Base-by-base conservation (phyloP, 2,113 vertebrate genomes). In the Caretta caretta region DNA sequence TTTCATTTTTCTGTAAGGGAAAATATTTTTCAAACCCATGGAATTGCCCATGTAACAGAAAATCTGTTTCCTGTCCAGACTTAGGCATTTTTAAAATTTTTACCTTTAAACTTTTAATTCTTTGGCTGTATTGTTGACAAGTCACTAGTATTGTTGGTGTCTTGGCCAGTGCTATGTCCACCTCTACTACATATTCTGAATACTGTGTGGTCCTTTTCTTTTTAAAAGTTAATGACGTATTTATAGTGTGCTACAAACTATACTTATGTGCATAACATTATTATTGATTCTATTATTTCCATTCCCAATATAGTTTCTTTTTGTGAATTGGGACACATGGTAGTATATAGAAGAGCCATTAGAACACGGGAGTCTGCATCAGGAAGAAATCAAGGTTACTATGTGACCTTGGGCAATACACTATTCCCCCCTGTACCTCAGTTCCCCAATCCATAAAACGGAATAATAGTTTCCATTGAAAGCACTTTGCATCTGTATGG, bases 351-450 rank as follows among this genome's bases (percentile, higher is more conserved):
- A 29, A 94, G 1, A 92, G 16, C 87, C 86, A 81, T 79, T 48
- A 79, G 94, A 95, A 12, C 8, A 87, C 93, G 92, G 83, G 9
- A 72, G n/a, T 72, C 65, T 72, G 65, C 10, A 38, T 72, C n/a
- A 38, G 65, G 65, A 72, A n/a, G 65, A 72, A 38, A 38, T 72
- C 65, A n/a, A 38, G 65, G 35, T 72, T 72, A 72, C 35, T 72
- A 72, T n/a, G n/a, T 72, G n/a, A 72, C 65, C 29, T 72, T 72
- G 65, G 65, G 65, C n/a, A 72, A 72, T 5, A 35, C 8, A 22
- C 35, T 72, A 16, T 72, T 35, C 65, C n/a, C 13, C n/a, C 65
- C 6, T 10, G 35, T 8, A 38, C 35, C 9, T 72, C n/a, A 72
- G 35, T 72, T 72, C 16, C 29, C 57, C 27, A 59, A 6, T 59